Evolutionary conservation across 1,140 invertebrate genomes (phyloP).

Genomic region (Wiebesia pumilae): DNA sequence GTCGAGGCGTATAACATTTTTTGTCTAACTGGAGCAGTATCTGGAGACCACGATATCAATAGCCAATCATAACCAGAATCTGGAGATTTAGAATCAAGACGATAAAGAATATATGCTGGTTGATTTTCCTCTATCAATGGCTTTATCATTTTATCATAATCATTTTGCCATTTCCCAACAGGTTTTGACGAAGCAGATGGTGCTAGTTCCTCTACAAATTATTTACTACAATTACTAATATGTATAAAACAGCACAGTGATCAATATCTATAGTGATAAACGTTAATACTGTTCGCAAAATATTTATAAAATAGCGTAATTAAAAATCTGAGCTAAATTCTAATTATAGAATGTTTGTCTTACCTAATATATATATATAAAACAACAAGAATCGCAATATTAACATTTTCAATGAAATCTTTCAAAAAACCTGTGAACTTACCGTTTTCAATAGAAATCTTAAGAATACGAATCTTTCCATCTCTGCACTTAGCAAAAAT

Average conservation of each 20-base stretch:
- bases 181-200: slow-evolving; percentile 81
- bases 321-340: background rate
- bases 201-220: slow-evolving; percentile 84
- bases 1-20: slow-evolving; percentile 99
- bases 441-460: slow-evolving; percentile 92
- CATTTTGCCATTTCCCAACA: slow-evolving; percentile 88
- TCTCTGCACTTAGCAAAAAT: slow-evolving; percentile 89
- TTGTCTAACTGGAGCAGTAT: slow-evolving; percentile 90
- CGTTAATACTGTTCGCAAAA: background rate
- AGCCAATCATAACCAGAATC: slow-evolving; percentile 94
- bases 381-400: background rate
- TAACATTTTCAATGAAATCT: background rate
- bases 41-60: slow-evolving; percentile 95
- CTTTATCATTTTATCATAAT: slow-evolving; percentile 89
- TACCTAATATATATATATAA: background rate
- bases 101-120: slow-evolving; percentile 95
- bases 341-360: background rate
- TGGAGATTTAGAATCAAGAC: slow-evolving; percentile 75
- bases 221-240: slow-evolving; percentile 31
- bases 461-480: slow-evolving; percentile 86
- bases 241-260: background rate
- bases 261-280: background rate
- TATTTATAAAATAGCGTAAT: background rate
- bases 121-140: slow-evolving; percentile 88
- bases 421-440: slow-evolving; percentile 59